These are phyloP conservation scores for Sphaerodactylus townsendi DNA, from an alignment of 2,113 vertebrate genomes.

Conservation along the genomic window DNA sequence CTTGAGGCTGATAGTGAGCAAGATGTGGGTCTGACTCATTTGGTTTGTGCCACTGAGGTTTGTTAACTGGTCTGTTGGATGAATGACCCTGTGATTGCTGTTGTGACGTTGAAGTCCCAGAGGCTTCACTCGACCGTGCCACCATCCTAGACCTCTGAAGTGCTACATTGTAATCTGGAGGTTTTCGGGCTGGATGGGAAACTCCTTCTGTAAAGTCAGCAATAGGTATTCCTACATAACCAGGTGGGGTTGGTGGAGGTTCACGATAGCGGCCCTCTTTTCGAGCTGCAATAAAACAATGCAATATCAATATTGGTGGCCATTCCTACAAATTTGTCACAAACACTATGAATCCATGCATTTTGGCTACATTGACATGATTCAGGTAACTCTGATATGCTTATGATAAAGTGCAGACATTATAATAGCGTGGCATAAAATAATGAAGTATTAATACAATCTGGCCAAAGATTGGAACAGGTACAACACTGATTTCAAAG, in stretches of 20 bases:
- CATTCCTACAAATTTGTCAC: background rate
- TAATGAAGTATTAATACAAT: constrained; percentile 16
- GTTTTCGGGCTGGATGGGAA: constrained; percentile 84
- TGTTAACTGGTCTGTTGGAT: constrained; percentile 64
- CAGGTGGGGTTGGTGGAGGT: constrained; percentile 93
- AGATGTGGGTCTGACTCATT: constrained; percentile 80
- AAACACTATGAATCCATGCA: background rate
- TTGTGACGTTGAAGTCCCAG: constrained; percentile 63
- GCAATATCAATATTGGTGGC: constrained; percentile 21
- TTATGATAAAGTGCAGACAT: background rate
- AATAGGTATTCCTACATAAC: constrained; percentile 94
- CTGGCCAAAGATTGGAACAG: background rate
- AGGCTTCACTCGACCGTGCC: constrained; percentile 84
- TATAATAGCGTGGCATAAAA: background rate
- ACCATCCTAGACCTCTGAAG: constrained; percentile 96
- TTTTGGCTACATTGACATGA: background rate
- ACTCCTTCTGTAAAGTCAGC: constrained; percentile 87
- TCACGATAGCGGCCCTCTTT: constrained; percentile 95
- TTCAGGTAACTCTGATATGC: background rate
- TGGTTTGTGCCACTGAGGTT: constrained; percentile 83
- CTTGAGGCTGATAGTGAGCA: constrained; percentile 73
- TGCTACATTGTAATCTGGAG: constrained; percentile 95
- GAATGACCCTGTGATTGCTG: constrained; percentile 73
- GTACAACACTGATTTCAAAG: background rate
- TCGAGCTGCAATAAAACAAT: constrained; percentile 77